Base-by-base conservation (phyloP, 2,113 vertebrate genomes). In the Hemichromis elongatus region DNA sequence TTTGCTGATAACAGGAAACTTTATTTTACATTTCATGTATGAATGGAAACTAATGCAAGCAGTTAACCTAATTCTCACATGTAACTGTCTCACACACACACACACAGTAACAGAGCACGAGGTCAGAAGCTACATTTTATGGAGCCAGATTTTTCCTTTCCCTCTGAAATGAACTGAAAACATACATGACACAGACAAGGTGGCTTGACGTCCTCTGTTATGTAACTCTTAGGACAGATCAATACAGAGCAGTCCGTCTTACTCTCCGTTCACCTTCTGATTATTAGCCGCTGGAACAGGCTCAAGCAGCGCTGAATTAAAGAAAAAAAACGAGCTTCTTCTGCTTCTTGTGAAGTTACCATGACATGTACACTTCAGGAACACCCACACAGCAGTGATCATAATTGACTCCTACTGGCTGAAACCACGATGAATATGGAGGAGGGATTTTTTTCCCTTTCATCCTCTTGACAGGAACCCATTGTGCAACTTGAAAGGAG, bases 281-380 rank as follows among this genome's bases (percentile, higher is more conserved):
- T 83, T 66, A 86, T 83, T 78, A 88, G 68, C 84, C 19, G 45
- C 54, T 61, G 55, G 56, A 80, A 84, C 19, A 35, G 24, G 45
- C 79, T 81, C 56, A 24, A 54, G 70, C 73, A 18, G 61, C 2
- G 9, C 24, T 9, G 13, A 28, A 26, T 53, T 42, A 50, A 61
- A 54, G 53, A 33, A 79, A 45, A 81, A 81, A 79, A 50, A n/a
- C n/a, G n/a, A n/a, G 42, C 28, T 35, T 54, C 9, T 8, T 18
- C 70, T 42, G 12, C 16, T 45, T 50, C 77, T 42, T 79, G 85
- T 88, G 77, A 89, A 85, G 73, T 89, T 84, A n/a, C 73, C 54
- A 33, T 86, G 86, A 90, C 83, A 82, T 50, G 33, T 12, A 52
- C 30, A 40, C 77, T 68, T 87, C 10, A 54, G 37, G 14, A 83